Evolutionary conservation across 2,797 vertebrate genomes (phyloP), one percentile per base, ranked within the genome.

Genomic region (Muscicapa comitata): DNA sequence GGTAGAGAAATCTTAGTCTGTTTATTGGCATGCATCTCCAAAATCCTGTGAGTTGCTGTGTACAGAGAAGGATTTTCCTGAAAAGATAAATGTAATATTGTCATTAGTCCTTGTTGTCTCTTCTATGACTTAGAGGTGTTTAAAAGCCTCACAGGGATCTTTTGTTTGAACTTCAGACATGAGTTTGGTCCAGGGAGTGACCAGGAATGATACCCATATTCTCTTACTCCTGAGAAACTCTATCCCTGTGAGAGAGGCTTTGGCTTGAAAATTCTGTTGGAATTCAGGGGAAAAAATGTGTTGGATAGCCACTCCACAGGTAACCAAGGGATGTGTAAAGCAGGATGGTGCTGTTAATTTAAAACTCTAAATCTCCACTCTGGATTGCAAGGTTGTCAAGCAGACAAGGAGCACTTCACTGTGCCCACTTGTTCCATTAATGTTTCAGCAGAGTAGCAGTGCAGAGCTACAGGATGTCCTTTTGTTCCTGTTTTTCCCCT

Each of bases 221-320:
- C 43, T 37, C 48, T 96, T 93, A 63, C 67, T 45, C 42, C 95
- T 87, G 90, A 96, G 98, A 98, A 98, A 98, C 87, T 48, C 67
- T 94, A 98, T 96, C 97, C 96, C 94, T 97, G 97, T 98, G 96
- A 97, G 97, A 97, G 94, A 94, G 93, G 58, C 43, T 59, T 88
- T 70, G 75, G 43, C 81, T 74, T 84, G 66, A 43, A 90, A 68
- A 66, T 87, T 43, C 78, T 90, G 17, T 13, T 25, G 12, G n/a
- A 70, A 26, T 68, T 82, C 17, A 43, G 70, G 31, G 29, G 11
- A 6, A 26, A 12, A 73, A 70, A 16, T 17, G n/a, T 42, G 53
- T 57, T 50, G 37, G 31, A 45, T 28, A 43, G 29, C 10, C 25
- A 63, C 42, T 93, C 31, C 54, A 50, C 63, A 76, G 53, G 17